Conservation (phyloP, 2,113 vertebrate genomes). For the Microtus richardsoni region DNA sequence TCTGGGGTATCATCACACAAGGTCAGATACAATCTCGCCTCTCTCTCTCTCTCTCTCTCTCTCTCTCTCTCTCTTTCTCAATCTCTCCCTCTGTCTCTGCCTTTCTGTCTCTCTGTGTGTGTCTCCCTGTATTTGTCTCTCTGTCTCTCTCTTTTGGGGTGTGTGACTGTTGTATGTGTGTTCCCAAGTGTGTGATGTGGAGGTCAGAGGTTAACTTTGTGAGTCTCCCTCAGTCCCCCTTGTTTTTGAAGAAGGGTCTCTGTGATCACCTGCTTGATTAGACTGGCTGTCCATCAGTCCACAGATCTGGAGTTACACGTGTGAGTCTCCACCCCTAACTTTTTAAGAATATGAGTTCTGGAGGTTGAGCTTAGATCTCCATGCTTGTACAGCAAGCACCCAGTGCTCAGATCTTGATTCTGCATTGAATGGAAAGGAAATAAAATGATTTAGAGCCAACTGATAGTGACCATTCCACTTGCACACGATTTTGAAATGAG, state of each 20-base stretch:
- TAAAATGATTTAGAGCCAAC: not conserved
- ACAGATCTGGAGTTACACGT: not conserved
- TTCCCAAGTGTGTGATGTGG: not conserved
- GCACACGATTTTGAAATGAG: not conserved
- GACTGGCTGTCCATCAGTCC: not conserved
- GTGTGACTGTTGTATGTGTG: not conserved
- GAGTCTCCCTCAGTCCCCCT: too few relatives aligned
- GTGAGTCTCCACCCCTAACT: not conserved
- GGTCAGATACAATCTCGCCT: not conserved
- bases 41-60: not conserved
- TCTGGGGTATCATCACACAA: not conserved
- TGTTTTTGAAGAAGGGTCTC: not conserved
- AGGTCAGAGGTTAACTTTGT: not conserved
- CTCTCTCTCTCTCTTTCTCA: accelerated
- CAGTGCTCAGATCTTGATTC: not conserved
- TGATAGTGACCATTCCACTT: not conserved
- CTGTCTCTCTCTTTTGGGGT: not conserved
- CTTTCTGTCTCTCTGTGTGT: not conserved
- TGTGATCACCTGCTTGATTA: not conserved
- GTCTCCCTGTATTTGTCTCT: not conserved
- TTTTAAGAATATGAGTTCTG: not conserved
- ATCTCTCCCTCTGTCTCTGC: not conserved
- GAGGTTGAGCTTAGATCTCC: not conserved
- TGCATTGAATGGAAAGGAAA: not conserved
- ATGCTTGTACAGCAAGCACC: not conserved